Conservation (phyloP, 2,113 vertebrate genomes). For the Hydrolagus affinis region DNA sequence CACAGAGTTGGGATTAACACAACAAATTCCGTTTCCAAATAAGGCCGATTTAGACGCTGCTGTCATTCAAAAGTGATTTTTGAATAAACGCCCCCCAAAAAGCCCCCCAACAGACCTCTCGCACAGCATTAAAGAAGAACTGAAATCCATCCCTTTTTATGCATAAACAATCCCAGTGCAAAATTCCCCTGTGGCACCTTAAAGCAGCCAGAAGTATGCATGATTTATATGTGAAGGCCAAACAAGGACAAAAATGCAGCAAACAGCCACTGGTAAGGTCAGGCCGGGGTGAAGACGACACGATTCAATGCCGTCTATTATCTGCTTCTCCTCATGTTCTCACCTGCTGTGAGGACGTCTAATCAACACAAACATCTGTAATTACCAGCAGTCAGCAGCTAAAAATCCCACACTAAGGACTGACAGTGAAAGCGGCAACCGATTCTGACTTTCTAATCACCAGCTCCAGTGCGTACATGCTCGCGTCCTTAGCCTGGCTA, state of each 20-base stretch:
- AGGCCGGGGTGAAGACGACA: constrained; percentile 15
- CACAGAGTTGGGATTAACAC: too few species aligned
- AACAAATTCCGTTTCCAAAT: too few species aligned
- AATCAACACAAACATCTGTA: constrained; percentile 11
- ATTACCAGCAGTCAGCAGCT: not conserved
- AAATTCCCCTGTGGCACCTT: constrained; percentile 12
- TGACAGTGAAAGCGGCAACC: not conserved
- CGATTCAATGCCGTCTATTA: constrained; percentile 14
- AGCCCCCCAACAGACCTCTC: constrained; percentile 1
- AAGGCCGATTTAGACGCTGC: too few species aligned
- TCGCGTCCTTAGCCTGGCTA: not conserved
- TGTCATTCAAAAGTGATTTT: not conserved
- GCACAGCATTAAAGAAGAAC: not conserved
- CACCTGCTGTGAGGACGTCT: constrained; percentile 11
- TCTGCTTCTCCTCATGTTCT: constrained; percentile 27
- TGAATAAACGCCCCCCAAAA: not conserved
- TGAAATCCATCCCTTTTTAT: constrained; percentile 15
- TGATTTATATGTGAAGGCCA: constrained; percentile 31
- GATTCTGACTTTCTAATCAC: not conserved
- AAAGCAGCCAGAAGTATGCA: constrained; percentile 29
- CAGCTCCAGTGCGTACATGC: not conserved
- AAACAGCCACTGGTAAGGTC: constrained; percentile 31
- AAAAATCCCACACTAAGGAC: not conserved
- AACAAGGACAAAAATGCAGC: constrained; percentile 32
- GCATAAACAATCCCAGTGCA: constrained; percentile 17